A percentile compares a stretch with the other conserved stretches of the same genome.
Conservation (phyloP, 2,797 vertebrate genomes). For the Clarias pachynema region DNA sequence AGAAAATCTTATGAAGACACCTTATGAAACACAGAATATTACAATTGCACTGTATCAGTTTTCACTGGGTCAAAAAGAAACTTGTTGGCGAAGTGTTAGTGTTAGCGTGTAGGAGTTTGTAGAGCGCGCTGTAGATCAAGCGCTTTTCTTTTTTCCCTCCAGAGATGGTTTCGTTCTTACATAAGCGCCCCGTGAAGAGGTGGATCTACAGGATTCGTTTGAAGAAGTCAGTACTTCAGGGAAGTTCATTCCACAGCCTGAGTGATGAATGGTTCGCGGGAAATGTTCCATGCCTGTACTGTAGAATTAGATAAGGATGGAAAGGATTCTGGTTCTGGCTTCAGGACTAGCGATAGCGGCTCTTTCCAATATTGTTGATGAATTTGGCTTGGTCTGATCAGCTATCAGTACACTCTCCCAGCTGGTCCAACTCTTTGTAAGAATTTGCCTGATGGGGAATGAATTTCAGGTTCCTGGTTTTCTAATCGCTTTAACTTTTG, state of each 20-base stretch:
- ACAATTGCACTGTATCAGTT: not conserved
- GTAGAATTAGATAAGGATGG: not conserved
- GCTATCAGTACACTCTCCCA: not conserved
- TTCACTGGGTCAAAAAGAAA: not conserved
- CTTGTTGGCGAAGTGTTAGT: not conserved
- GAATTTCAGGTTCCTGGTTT: not conserved
- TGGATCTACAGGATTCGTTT: not conserved
- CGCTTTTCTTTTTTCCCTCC: not conserved
- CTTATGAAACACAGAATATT: not conserved
- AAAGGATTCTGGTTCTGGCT: not conserved
- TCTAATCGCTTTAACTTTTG: not conserved
- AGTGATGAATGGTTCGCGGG: not conserved
- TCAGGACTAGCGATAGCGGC: not conserved
- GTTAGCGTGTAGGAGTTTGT: conserved; percentile 1
- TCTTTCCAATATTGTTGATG: not conserved
- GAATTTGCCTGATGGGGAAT: not conserved
- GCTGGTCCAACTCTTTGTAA: not conserved
- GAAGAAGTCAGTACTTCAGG: not conserved
- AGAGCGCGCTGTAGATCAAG: not conserved
- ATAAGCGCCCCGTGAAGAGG: not conserved
- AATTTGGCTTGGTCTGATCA: not conserved
- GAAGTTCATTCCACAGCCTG: not conserved
- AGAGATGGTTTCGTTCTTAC: not conserved
- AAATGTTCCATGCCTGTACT: not conserved
- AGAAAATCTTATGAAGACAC: not conserved